Conservation (phyloP, 2,888 invertebrate species). For the Trissolcus brochymenae region DNA sequence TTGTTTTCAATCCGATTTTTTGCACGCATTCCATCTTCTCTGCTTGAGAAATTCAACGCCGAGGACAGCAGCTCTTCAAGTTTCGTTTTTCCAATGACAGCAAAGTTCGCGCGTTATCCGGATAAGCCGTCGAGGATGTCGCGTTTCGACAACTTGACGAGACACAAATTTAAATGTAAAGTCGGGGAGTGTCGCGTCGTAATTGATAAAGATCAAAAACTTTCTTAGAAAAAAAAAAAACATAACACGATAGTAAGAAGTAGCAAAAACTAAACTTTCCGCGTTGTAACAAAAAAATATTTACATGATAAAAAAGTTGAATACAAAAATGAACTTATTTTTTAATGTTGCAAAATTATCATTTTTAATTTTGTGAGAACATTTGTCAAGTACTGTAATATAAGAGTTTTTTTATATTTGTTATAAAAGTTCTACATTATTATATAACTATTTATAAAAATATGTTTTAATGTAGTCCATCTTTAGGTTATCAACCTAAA, state of each 20-base stretch:
- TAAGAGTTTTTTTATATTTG: too few relatives aligned
- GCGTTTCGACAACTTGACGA: constrained; percentile 52
- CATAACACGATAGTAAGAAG: constrained; percentile 30
- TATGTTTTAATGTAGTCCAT: too few relatives aligned
- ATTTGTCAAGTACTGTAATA: too few relatives aligned
- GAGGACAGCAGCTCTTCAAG: constrained; percentile 67
- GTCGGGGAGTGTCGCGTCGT: constrained; percentile 33
- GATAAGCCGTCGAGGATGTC: constrained; percentile 45
- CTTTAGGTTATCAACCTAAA: too few relatives aligned
- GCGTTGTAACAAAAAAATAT: not conserved
- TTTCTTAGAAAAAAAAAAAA: constrained; percentile 27
- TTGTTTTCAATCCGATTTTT: constrained; percentile 28
- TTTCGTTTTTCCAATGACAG: constrained; percentile 51
- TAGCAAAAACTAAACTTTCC: not conserved
- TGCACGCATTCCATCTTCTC: constrained; percentile 33
- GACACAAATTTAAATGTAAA: constrained; percentile 56
- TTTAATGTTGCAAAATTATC: too few relatives aligned
- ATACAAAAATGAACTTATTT: not conserved
- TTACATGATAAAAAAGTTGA: not conserved
- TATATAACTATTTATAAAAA: too few relatives aligned
- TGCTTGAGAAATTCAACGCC: constrained; percentile 42
- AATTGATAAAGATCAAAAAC: constrained; percentile 54
- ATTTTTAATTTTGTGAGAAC: too few relatives aligned
- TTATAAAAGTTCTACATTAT: too few relatives aligned
- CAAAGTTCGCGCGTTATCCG: constrained; percentile 52